Base-by-base conservation (phyloP, 2,797 vertebrate genomes). In the Siniperca obscura region DNA sequence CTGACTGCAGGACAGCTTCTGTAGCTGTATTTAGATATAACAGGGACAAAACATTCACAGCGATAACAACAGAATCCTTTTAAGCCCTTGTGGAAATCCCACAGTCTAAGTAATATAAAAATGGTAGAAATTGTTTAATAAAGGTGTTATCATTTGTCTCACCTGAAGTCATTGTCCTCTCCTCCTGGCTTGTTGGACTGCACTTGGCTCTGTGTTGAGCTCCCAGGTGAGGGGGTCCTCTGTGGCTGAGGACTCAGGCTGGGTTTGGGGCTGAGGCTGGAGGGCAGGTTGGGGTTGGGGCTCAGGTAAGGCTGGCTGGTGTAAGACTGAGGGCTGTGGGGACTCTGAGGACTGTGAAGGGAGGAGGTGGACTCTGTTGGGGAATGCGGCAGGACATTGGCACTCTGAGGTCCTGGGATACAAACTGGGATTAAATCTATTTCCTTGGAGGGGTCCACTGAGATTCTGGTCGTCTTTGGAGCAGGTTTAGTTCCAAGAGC, bases 131-230 rank as follows among this genome's bases (percentile, higher is more conserved):
- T 30, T 34, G 17, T 59, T 64, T 42, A 25, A 65, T 12, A n/a
- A 72, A 61, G 3, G 17, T 34, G 57, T 34, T 36, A 9, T 48
- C 34, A 14, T 52, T 48, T 65, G 10, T 76, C 91, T 92, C 89
- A 96, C 96, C 95, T 95, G 90, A 96, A 96, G 84, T 96, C 93
- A 13, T 86, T 91, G 59, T 82, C 88, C 9, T 94, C 93, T 12
- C 46, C 88, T 48, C 36, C 76, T 11, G 90, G 27, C 70, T 90
- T 94, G 72, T 92, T 91, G 0, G 78, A 16, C 70, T 86, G 89
- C 40, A 9, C 72, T 27, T 76, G 79, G 61, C 82, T 90, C 57
- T 86, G 90, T 6, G 81, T 70, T 1, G 87, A 22, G 80, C 72
- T 86, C 68, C 85, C 90, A 11, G 87, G 76, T 16, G 93, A 89